phyloP scores from a whole-genome alignment of 2,888 invertebrate genomes.

The Esperia sulphurella region DNA sequence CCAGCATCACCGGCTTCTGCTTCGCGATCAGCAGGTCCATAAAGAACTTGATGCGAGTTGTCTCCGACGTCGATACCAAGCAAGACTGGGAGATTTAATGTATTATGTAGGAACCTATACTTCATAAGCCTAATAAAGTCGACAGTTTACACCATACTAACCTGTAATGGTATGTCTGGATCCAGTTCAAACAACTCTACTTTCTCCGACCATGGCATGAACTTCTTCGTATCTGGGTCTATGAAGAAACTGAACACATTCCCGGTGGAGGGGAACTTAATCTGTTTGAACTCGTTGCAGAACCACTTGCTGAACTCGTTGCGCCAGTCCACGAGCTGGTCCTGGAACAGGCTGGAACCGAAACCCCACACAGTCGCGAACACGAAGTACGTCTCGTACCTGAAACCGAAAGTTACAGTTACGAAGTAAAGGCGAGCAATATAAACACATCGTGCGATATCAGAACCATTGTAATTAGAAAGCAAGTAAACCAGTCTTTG shows the following conservation, averaged over 20 bases:
- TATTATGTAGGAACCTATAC: too few species aligned
- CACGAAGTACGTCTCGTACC: constrained; percentile 94
- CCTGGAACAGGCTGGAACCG: constrained; percentile 94
- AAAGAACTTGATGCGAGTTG: constrained; percentile 92
- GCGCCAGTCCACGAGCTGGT: constrained; percentile 94
- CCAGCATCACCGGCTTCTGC: constrained; percentile 92
- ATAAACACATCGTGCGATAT: neutral
- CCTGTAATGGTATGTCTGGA: constrained; percentile 92
- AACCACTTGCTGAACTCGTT: constrained; percentile 98
- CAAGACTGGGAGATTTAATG: constrained; percentile 76
- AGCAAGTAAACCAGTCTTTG: constrained; percentile 84
- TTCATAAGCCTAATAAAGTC: too few species aligned
- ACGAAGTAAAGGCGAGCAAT: neutral
- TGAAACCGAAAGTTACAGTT: constrained; percentile 32
- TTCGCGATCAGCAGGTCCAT: constrained; percentile 89
- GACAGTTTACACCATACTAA: constrained; percentile 30
- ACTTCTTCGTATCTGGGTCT: constrained; percentile 90
- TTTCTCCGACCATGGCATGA: constrained; percentile 91
- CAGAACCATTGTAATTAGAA: neutral
- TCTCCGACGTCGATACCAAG: constrained; percentile 93
- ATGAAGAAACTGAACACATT: constrained; percentile 95
- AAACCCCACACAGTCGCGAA: constrained; percentile 96
- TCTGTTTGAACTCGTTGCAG: constrained; percentile 92
- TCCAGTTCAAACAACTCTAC: constrained; percentile 90
- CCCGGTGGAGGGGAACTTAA: constrained; percentile 91